Base-by-base conservation (phyloP, 2,888 invertebrate species). In the Liopterus haemorrhoidalis region DNA sequence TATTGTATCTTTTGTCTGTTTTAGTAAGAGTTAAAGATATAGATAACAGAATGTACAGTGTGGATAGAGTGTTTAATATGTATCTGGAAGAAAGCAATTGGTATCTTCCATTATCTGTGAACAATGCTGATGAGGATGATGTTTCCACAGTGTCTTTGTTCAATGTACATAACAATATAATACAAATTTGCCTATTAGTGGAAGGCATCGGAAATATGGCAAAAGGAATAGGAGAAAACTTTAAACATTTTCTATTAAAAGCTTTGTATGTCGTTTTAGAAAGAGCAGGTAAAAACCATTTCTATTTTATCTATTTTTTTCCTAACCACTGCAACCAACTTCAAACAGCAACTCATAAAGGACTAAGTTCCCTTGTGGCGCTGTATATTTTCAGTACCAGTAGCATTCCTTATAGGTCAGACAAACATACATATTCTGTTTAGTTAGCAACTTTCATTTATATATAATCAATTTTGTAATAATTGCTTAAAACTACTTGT, bases 191-290 rank as follows among this genome's bases (percentile, higher is more conserved):
- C 57, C 61, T 86, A 4, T 67, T 85, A 49, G 68, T 81, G 0
- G 85, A 87, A 62, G 82, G 85, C 2, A 64, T 87, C 12, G 86
- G 81, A 0, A 65, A 74, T 55, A 71, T 82, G 49, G 81, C 86
- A 0, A 46, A 56, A 4, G 65, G 69, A 9, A 65, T 85, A 16
- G 64, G 68, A 39, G 56, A 63, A 1, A 57, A 70, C 0, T 85
- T 76, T 61, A 72, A 79, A 50, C 69, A 70, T 1, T 80, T 76
- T 59, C 61, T 87, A 49, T 64, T 85, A 43, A 77, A 76, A 57
- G 76, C 78, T 11, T 67, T 88, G 27, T 85, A 84, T 54, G 66
- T 78, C 38, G 65, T 87, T 16, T 64, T 88, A 37, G 82, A 86
- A 60, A 75, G 81, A 66, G 79, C 84, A 44, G 85, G 85, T 82